A percentile compares a stretch with the other conserved stretches of the same genome.
Evolutionary conservation across 2,113 vertebrate genomes (phyloP).

Genomic region (Lagopus muta): DNA sequence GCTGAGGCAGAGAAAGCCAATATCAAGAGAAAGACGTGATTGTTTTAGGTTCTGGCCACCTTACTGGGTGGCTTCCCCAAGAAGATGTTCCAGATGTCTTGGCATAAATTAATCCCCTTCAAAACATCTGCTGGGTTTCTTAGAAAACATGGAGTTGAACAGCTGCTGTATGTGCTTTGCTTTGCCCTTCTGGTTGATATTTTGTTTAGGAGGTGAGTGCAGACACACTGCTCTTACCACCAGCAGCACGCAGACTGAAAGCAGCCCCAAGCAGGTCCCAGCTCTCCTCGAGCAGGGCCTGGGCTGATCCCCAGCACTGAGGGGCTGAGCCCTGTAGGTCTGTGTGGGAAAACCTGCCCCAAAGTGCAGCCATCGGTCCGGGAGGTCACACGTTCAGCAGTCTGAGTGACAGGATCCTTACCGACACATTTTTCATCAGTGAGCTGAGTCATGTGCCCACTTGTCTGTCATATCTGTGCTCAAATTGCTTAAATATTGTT

Average conservation of each 20-base stretch:
- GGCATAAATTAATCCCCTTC: constrained; percentile 57
- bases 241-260: neutral
- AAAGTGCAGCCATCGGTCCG: neutral
- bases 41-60: constrained; percentile 56
- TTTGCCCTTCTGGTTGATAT: neutral
- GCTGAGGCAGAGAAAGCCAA: constrained; percentile 16
- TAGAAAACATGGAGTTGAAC: constrained; percentile 9
- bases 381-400: neutral
- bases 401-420: constrained; percentile 39
- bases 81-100: constrained; percentile 72
- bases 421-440: constrained; percentile 53
- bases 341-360: constrained; percentile 21
- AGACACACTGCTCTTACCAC: neutral
- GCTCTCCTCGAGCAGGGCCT: neutral
- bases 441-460: constrained; percentile 1
- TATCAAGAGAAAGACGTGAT: constrained; percentile 46
- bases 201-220: neutral
- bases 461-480: constrained; percentile 63
- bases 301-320: neutral
- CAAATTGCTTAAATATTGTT: constrained; percentile 61
- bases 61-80: constrained; percentile 64
- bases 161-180: neutral
- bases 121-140: constrained; percentile 45
- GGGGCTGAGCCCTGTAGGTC: neutral
- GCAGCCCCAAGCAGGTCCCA: neutral